phyloP scores from a whole-genome alignment of 1,140 invertebrate species.

The Asbolus verrucosus region DNA sequence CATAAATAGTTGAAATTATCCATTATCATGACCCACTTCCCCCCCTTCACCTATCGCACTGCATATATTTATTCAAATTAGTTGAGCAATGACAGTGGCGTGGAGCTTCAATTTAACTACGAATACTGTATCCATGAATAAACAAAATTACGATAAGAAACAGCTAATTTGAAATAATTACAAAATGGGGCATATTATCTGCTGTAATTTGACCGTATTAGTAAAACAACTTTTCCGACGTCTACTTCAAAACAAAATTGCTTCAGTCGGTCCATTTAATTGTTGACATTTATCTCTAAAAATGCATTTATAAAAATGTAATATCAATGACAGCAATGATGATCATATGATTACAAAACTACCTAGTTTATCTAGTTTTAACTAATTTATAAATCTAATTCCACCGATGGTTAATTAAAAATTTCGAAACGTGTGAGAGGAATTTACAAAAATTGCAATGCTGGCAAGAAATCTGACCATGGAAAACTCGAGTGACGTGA shows the following conservation, averaged over 20 bases:
- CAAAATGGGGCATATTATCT: constrained; percentile 15
- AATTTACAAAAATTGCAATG: constrained; percentile 23
- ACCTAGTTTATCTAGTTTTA: constrained; percentile 9
- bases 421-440: background rate
- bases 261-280: too few species aligned
- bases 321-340: constrained; percentile 14
- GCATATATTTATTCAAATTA: constrained; percentile 7
- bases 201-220: background rate
- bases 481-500: constrained; percentile 7
- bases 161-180: constrained; percentile 13
- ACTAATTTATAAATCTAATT: constrained; percentile 6
- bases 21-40: constrained; percentile 31
- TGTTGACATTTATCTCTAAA: constrained; percentile 9
- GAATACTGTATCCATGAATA: constrained; percentile 18
- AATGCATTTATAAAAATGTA: constrained; percentile 8
- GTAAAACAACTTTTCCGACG: constrained; percentile 7
- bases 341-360: constrained; percentile 12
- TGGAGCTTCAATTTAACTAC: constrained; percentile 11
- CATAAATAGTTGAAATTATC: constrained; percentile 8
- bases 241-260: too few species aligned
- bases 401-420: too few species aligned
- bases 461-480: too few species aligned
- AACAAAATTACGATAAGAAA: constrained; percentile 31
- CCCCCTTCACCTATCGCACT: background rate
- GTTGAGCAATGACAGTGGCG: constrained; percentile 4